phyloP scores from a whole-genome alignment of 2,888 invertebrate genomes.

The Heteromurus nitidus region DNA sequence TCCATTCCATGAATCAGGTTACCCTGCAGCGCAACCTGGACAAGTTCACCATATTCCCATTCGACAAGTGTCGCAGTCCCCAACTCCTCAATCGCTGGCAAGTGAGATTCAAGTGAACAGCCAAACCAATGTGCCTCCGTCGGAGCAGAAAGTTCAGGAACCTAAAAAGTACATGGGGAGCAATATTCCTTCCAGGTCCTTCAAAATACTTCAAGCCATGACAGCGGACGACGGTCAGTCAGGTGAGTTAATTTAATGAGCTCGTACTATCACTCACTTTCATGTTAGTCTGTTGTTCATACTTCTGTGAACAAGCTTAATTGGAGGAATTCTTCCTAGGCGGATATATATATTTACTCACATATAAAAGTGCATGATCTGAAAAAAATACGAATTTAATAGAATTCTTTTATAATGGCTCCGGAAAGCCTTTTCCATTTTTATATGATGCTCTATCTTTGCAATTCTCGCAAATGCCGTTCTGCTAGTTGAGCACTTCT shows the following conservation, averaged over 20 bases:
- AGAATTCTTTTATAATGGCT: no score
- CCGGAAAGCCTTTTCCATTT: not conserved
- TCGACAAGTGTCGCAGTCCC: slow-evolving; percentile 66
- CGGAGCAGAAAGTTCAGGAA: slow-evolving; percentile 81
- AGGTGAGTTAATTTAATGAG: slow-evolving; percentile 67
- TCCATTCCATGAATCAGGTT: slow-evolving; percentile 36
- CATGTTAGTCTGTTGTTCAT: no score
- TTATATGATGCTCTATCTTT: not conserved
- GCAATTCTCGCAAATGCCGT: slow-evolving; percentile 5
- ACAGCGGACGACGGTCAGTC: slow-evolving; percentile 80
- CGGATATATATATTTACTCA: no score
- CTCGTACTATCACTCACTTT: not conserved
- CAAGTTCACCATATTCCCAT: slow-evolving; percentile 71
- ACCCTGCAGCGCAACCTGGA: slow-evolving; percentile 35
- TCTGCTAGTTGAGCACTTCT: slow-evolving; percentile 33
- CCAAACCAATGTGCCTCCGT: slow-evolving; percentile 78
- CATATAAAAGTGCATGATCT: no score
- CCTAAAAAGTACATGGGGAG: slow-evolving; percentile 86
- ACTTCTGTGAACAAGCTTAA: no score
- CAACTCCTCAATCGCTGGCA: slow-evolving; percentile 59
- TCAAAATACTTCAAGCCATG: slow-evolving; percentile 87
- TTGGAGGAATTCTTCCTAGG: no score
- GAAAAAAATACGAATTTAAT: not conserved
- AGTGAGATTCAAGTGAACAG: slow-evolving; percentile 54
- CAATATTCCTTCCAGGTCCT: slow-evolving; percentile 87